A percentile compares a stretch with the other conserved stretches of the same genome.
Conservation (phyloP, 2,113 vertebrate species). For the Piaya cayana region DNA sequence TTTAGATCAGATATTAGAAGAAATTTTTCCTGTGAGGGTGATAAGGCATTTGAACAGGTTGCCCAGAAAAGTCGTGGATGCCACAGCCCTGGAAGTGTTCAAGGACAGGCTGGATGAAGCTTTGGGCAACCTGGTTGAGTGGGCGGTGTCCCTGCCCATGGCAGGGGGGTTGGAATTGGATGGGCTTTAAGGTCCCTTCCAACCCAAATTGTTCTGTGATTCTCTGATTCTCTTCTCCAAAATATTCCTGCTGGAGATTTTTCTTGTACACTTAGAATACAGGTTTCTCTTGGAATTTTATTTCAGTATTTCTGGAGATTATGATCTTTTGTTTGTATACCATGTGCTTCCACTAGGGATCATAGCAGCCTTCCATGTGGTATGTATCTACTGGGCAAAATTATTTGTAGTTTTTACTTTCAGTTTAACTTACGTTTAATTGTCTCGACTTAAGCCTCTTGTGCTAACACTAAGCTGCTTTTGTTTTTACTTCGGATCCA, state of each 20-base stretch:
- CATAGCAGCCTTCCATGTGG: neutral
- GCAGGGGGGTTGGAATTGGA: too few species aligned
- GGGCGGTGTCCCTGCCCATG: too few species aligned
- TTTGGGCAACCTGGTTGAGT: too few species aligned
- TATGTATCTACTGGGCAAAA: neutral
- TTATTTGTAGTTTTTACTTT: constrained; percentile 58
- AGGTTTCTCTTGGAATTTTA: neutral
- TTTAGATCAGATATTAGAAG: too few species aligned
- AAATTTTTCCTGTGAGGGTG: too few species aligned
- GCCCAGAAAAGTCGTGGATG: too few species aligned
- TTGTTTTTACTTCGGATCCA: constrained; percentile 66
- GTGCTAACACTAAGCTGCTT: constrained; percentile 57
- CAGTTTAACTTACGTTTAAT: constrained; percentile 59
- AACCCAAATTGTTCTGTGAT: too few species aligned
- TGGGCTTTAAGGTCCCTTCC: too few species aligned
- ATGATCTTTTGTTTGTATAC: neutral
- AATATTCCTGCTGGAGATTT: neutral
- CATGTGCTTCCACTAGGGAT: fast-evolving
- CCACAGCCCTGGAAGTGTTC: too few species aligned
- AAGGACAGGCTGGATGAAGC: too few species aligned
- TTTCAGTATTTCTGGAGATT: neutral
- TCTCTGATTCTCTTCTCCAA: neutral
- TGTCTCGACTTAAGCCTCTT: constrained; percentile 63
- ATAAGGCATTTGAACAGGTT: too few species aligned
- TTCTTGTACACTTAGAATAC: fast-evolving